A percentile compares a stretch with the other conserved stretches of the same genome.
phyloP scores from a whole-genome alignment of 2,113 vertebrate species.

The Microcebus jonahi region DNA sequence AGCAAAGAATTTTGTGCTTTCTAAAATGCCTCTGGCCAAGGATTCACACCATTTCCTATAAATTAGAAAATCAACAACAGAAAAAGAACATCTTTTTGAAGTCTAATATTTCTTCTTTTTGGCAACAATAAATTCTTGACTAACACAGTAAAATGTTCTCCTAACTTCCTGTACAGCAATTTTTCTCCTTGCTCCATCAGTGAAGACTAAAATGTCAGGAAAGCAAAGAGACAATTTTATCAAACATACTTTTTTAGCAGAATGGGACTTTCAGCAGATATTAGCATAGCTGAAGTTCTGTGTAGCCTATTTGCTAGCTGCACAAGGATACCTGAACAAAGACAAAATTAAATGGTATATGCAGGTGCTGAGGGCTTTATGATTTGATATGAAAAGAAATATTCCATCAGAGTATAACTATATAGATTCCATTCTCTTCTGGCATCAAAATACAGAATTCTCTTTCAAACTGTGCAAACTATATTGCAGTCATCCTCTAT shows the following conservation, averaged over 20 bases:
- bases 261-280: not conserved
- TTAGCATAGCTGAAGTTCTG: not conserved
- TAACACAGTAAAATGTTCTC: not conserved
- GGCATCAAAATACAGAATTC: conserved; percentile 11
- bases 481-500: not conserved
- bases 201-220: conserved; percentile 10
- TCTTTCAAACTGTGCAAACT: not conserved
- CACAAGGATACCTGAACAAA: not conserved
- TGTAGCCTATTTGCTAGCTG: not conserved
- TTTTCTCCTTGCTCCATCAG: not conserved
- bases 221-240: conserved; percentile 12
- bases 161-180: not conserved
- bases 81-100: not conserved
- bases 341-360: not conserved
- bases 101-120: not conserved
- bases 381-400: conserved; percentile 23
- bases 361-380: not conserved
- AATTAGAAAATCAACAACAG: not conserved
- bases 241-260: not conserved
- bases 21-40: not conserved
- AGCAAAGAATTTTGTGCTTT: not conserved
- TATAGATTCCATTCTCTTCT: conserved; percentile 28
- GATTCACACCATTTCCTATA: not conserved
- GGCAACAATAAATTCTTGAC: not conserved
- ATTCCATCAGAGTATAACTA: not conserved